Conservation (phyloP, 2,888 invertebrate species). For the Eurois occulta region DNA sequence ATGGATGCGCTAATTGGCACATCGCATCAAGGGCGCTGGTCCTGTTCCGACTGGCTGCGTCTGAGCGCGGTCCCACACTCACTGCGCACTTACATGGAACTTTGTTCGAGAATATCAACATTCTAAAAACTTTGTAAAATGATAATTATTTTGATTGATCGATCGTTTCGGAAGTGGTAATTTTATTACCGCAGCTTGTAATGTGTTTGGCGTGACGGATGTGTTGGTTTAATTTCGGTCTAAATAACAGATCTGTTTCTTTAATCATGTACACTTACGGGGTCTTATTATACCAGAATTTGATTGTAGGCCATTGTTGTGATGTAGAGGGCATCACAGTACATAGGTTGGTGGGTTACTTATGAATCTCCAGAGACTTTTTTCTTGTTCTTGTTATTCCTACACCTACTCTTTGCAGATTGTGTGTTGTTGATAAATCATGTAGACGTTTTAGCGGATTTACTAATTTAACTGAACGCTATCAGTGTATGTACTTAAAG, state of each 20-base stretch:
- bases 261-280: neutral
- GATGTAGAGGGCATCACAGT: neutral
- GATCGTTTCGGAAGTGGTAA: neutral
- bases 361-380: neutral
- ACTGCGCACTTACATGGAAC: neutral
- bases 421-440: neutral
- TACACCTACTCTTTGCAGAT: neutral
- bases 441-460: neutral
- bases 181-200: neutral
- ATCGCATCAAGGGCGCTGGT: constrained; percentile 20
- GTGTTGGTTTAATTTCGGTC: neutral
- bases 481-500: neutral
- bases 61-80: neutral
- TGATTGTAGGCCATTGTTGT: neutral
- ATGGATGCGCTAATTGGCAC: constrained; percentile 35
- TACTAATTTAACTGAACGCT: neutral
- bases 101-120: constrained; percentile 11
- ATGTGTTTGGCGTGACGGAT: neutral
- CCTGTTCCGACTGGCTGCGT: constrained; percentile 20
- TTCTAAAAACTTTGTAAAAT: constrained; percentile 8
- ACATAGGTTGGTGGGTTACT: neutral
- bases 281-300: neutral
- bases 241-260: neutral
- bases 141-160: constrained; percentile 12
- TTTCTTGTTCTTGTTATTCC: neutral